phyloP scores from a whole-genome alignment of 2,888 invertebrate genomes.

The Drosophila kuntzei region DNA sequence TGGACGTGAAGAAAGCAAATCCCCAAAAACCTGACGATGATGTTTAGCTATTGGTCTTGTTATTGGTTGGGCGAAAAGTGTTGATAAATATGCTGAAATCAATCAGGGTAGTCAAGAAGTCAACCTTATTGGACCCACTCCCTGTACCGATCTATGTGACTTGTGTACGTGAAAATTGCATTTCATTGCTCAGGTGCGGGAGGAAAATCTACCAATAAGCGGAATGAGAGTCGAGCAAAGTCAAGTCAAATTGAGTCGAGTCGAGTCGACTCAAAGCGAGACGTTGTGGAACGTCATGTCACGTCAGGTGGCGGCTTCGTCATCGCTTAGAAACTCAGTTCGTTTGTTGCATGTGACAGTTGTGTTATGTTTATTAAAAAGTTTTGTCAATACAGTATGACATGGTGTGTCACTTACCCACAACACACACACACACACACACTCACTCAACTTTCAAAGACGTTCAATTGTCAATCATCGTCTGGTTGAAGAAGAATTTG shows the following conservation, averaged over 20 bases:
- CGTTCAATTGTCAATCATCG: slow-evolving; percentile 45
- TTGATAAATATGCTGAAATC: slow-evolving; percentile 61
- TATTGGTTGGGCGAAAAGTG: neutral
- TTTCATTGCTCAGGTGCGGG: slow-evolving; percentile 55
- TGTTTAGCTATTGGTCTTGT: slow-evolving; percentile 6
- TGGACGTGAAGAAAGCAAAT: slow-evolving; percentile 10
- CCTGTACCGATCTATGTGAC: slow-evolving; percentile 49
- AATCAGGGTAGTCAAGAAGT: slow-evolving; percentile 66
- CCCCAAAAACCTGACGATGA: slow-evolving; percentile 10
- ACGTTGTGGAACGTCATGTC: slow-evolving; percentile 27
- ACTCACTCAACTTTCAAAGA: slow-evolving; percentile 2
- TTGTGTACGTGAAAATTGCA: slow-evolving; percentile 78
- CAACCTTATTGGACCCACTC: slow-evolving; percentile 7
- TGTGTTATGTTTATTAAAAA: slow-evolving; percentile 77
- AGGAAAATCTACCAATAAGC: slow-evolving; percentile 8
- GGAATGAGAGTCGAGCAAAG: slow-evolving; percentile 11
- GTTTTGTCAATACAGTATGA: slow-evolving; percentile 59
- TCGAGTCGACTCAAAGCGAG: neutral
- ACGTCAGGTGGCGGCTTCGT: slow-evolving; percentile 54
- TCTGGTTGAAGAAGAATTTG: slow-evolving; percentile 12
- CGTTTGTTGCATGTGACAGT: slow-evolving; percentile 73
- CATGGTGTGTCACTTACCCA: slow-evolving; percentile 38
- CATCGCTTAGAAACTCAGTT: slow-evolving; percentile 34
- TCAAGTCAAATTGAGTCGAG: slow-evolving; percentile 7
- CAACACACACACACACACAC: slow-evolving; percentile 5